Base-by-base conservation (phyloP, 2,888 invertebrate species). In the Coenonympha arcania region DNA sequence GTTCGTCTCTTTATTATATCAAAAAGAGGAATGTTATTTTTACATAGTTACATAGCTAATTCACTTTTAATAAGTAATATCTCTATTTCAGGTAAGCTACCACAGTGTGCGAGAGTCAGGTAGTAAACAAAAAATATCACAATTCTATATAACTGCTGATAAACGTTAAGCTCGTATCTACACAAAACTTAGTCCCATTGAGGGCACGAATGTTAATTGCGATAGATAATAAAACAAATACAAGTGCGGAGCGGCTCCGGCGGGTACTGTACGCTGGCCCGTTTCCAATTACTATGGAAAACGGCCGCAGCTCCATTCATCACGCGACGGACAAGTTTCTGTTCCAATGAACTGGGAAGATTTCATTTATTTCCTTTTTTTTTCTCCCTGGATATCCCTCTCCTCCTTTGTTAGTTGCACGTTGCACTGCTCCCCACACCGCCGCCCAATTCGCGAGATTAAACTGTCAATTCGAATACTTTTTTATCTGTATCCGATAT, bases 401-500 rank as follows among this genome's bases (percentile, higher is more conserved):
- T 15, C 13, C n/a, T 9, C 48, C 44, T 50, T 42, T 51, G 50
- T 48, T 50, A 40, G 43, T 39, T 54, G 55, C 54, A 58, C 55
- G 42, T 48, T 58, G 59, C 57, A 58, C 45, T 48, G 45, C 55
- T 47, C 49, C 61, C 65, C 61, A 65, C 61, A 57, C 66, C 68
- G 64, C 70, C 70, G 64, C 71, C 67, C 71, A 67, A 71, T 69
- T 76, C 68, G 68, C 69, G 65, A 72, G 76, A 79, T 81, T 81
- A 79, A 79, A 80, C 77, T 82, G 79, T 77, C 82, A 82, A 82
- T 81, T 78, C 68, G 65, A 64, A 66, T 65, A 66, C 66, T 66
- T 74, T 66, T 71, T 71, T 69, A 63, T 60, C 65, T 60, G 62
- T 70, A 71, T 66, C 70, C 65, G 61, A 54, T 39, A 46, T 52